phyloP scores from a whole-genome alignment of 2,888 invertebrate genomes.

The Hirtodrosophila cameraria region DNA sequence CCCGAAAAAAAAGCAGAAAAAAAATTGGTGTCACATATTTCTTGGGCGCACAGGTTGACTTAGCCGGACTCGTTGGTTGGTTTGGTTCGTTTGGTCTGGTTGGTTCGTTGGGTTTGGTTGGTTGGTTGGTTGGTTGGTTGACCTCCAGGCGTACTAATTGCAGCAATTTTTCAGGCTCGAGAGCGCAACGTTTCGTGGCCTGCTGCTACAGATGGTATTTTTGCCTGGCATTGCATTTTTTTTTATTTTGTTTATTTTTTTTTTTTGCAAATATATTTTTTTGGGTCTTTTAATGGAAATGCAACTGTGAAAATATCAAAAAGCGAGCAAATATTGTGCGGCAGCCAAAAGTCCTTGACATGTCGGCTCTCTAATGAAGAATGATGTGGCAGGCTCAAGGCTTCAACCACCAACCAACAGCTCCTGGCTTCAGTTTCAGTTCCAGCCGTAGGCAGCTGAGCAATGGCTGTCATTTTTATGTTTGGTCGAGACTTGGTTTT shows the following conservation, averaged over 20 bases:
- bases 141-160: conserved; percentile 74
- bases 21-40: conserved; percentile 50
- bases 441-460: conserved; percentile 17
- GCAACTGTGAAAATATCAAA: conserved; percentile 58
- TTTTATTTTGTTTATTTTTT: background rate
- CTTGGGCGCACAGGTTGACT: conserved; percentile 37
- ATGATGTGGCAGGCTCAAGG: conserved; percentile 50
- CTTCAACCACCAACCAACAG: no score
- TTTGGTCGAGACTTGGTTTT: background rate
- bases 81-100: background rate
- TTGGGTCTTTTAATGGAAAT: conserved; percentile 43
- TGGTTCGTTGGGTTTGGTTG: no score
- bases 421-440: background rate
- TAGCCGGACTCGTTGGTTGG: conserved; percentile 1
- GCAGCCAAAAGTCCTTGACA: conserved; percentile 61
- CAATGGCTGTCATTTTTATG: conserved; percentile 41
- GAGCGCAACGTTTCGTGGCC: conserved; percentile 33
- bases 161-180: conserved; percentile 72
- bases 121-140: conserved; percentile 55
- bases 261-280: conserved; percentile 9
- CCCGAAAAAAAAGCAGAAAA: conserved; percentile 1
- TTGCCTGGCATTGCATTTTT: conserved; percentile 24
- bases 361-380: conserved; percentile 70
- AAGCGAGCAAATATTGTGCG: conserved; percentile 29
- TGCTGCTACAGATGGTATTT: conserved; percentile 7